A percentile compares a stretch with the other conserved stretches of the same genome.
phyloP scores from a whole-genome alignment of 2,888 invertebrate species.

The Drosophila anomalipes region DNA sequence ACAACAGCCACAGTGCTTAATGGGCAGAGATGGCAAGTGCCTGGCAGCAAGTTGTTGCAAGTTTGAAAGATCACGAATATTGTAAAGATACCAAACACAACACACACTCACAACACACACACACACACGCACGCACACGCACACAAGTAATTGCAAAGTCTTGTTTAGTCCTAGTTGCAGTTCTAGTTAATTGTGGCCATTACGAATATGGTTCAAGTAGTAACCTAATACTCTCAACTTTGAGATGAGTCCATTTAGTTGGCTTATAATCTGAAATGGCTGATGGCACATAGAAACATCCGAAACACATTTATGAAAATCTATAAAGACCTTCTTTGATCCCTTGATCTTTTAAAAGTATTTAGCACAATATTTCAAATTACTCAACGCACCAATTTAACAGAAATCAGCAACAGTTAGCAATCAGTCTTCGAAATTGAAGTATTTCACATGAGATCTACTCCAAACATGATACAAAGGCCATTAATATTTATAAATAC shows the following conservation, averaged over 20 bases:
- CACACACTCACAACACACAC: slow-evolving; percentile 2
- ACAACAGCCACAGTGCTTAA: not conserved
- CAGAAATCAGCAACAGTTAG: too few species aligned
- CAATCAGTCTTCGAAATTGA: not conserved
- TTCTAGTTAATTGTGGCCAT: not conserved
- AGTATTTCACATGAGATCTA: not conserved
- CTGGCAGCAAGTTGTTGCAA: slow-evolving; percentile 27
- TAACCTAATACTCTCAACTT: not conserved
- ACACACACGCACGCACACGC: slow-evolving; percentile 17
- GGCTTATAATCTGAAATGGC: not conserved
- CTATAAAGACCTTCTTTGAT: not conserved
- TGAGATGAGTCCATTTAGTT: not conserved
- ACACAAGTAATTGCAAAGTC: slow-evolving; percentile 13
- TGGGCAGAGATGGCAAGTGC: slow-evolving; percentile 27
- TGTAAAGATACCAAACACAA: slow-evolving; percentile 12
- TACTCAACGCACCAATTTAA: not conserved
- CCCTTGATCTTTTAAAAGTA: not conserved
- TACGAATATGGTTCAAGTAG: not conserved
- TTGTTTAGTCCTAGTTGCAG: not conserved
- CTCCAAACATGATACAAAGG: not conserved
- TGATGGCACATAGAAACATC: not conserved
- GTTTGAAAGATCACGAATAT: slow-evolving; percentile 28
- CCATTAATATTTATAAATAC: too few species aligned
- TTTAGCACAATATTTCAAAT: not conserved
- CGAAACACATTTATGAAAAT: not conserved